A percentile compares a stretch with the other conserved stretches of the same genome.
Evolutionary conservation across 2,888 invertebrate species (phyloP).

Genomic region (Endotricha flammealis): DNA sequence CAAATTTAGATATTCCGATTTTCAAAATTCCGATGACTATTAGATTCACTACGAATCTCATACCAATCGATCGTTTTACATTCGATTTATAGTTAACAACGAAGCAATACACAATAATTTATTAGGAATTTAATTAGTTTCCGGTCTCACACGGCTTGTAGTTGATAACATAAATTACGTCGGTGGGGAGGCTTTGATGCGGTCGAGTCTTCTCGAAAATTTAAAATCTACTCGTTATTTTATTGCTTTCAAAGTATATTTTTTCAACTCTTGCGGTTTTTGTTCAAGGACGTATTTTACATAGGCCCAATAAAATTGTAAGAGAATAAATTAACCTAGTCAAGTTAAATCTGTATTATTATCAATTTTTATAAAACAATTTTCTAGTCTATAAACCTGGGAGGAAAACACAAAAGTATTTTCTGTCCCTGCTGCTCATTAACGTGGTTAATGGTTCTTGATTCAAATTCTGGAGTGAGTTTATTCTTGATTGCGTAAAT

Average conservation of each 20-base stretch:
- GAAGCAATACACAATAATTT: slow-evolving; percentile 12
- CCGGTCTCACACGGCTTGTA: slow-evolving; percentile 15
- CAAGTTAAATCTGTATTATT: too few relatives aligned
- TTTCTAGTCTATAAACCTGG: too few relatives aligned
- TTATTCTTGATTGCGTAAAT: too few relatives aligned
- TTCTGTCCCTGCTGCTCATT: too few relatives aligned
- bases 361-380: too few relatives aligned
- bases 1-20: too few relatives aligned
- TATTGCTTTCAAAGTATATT: not conserved
- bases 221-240: slow-evolving; percentile 4
- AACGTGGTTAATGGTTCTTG: too few relatives aligned
- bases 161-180: slow-evolving; percentile 18
- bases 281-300: not conserved
- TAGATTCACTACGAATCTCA: too few relatives aligned
- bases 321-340: too few relatives aligned
- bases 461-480: too few relatives aligned
- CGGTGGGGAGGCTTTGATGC: slow-evolving; percentile 12
- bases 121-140: slow-evolving; percentile 17
- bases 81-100: not conserved
- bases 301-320: not conserved
- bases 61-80: not conserved
- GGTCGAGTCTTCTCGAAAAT: slow-evolving; percentile 10
- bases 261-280: not conserved
- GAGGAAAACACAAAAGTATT: too few relatives aligned
- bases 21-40: too few relatives aligned